Conservation (phyloP, 2,113 vertebrate species). For the Gavia stellata region DNA sequence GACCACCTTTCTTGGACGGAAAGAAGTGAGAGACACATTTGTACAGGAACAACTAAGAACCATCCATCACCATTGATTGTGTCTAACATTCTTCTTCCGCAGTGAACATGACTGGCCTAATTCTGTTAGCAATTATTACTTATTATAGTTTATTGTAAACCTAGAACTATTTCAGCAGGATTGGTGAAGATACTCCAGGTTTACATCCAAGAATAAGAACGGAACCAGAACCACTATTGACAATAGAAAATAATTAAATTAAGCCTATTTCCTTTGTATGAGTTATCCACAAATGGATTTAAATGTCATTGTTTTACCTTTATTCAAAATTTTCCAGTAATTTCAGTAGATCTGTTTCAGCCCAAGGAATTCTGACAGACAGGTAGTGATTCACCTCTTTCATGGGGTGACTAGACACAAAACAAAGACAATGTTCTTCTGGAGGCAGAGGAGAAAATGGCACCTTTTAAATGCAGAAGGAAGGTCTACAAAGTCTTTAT, state of each 20-base stretch:
- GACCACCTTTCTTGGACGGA: neutral
- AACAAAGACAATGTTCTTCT: neutral
- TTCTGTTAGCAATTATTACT: neutral
- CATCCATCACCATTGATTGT: neutral
- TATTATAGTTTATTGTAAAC: neutral
- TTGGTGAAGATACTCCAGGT: neutral
- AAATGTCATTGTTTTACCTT: neutral
- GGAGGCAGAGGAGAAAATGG: neutral
- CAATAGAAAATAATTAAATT: neutral
- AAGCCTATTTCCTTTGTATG: neutral
- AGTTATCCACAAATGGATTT: neutral
- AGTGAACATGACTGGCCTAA: neutral
- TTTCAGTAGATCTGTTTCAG: neutral
- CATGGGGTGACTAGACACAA: neutral
- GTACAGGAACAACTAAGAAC: neutral
- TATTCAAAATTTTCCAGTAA: neutral
- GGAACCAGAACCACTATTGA: neutral
- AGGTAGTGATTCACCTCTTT: neutral
- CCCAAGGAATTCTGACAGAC: neutral
- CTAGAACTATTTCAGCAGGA: neutral
- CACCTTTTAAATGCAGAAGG: neutral
- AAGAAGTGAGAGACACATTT: neutral
- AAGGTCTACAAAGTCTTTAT: neutral
- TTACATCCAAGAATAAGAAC: neutral
- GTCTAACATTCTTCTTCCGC: neutral